Evolutionary conservation across 2,113 vertebrate genomes (phyloP), one percentile per base, ranked within the genome.

Genomic region (Dinomys branickii): DNA sequence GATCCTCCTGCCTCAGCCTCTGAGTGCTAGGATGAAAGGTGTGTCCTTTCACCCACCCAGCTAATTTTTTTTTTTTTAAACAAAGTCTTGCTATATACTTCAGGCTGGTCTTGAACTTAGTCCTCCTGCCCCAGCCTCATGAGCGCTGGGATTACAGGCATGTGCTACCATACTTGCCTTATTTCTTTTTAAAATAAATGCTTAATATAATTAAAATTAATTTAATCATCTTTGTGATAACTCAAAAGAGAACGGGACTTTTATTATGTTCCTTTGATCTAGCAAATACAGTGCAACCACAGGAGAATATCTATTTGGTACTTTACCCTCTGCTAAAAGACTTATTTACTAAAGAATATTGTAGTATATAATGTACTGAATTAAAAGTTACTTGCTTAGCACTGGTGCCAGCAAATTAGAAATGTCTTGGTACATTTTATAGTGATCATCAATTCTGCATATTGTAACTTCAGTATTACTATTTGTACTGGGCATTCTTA

Each of bases 301-400:
- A 24, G 54, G 44, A 90, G 63, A 92, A 59, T 52, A 47, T 16
- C 59, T 84, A 8, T 63, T 93, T 77, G 33, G 10, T 78, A 81
- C 22, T 30, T 35, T 96, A 50, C 38, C 80, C 91, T 96, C 61
- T 93, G 10, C 44, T 85, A 41, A 85, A 90, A 88, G 90, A 3
- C 61, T 83, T 90, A 20, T 13, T 81, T 91, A 54, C 58, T 73
- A 69, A 61, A 65, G 44, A 87, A 67, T 95, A 71, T 67, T 33
- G 4, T 30, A 54, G 65, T 67, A 77, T 22, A 95, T 77, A 88
- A 84, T 81, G 69, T 91, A n/a, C 58, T 59, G 38, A 69, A 65
- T 85, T 93, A 77, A 82, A 85, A 88, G 59, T 35, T 78, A 26
- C 52, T 80, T 85, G 71, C 65, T 95, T 88, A 80, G 77, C n/a